Percentiles rank a stretch among this genome's conserved stretches.
These are phyloP conservation scores for Bemisia tabaci DNA, from an alignment of 1,140 invertebrate species.

Conservation along the genomic window DNA sequence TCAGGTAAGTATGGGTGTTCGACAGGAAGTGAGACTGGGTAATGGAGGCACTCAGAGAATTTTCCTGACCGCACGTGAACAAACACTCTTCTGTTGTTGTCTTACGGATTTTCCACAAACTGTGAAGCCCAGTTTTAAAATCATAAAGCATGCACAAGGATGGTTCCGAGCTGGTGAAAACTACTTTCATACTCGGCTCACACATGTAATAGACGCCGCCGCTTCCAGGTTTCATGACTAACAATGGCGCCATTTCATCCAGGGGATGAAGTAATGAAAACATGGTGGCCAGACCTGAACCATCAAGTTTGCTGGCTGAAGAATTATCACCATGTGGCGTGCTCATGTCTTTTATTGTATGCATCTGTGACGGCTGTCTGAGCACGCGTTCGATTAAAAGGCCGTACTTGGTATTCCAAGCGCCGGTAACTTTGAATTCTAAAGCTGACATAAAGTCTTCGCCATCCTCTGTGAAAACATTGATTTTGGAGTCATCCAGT, in stretches of 20 bases:
- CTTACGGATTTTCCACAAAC: constrained; percentile 65
- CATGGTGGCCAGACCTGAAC: constrained; percentile 40
- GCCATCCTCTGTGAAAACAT: constrained; percentile 62
- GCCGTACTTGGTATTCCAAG: constrained; percentile 65
- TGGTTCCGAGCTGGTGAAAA: constrained; percentile 46
- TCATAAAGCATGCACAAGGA: constrained; percentile 62
- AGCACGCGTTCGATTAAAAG: constrained; percentile 47
- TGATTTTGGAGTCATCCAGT: constrained; percentile 58
- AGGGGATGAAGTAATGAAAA: constrained; percentile 78
- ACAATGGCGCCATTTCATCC: constrained; percentile 73
- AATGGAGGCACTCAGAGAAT: neutral
- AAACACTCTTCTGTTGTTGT: constrained; percentile 35
- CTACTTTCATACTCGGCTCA: constrained; percentile 42
- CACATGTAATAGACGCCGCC: constrained; percentile 39
- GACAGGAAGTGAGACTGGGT: neutral
- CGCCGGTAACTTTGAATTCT: constrained; percentile 60
- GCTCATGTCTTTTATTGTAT: neutral
- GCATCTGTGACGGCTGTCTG: neutral
- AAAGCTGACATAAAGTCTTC: constrained; percentile 68
- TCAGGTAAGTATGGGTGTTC: neutral
- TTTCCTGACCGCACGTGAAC: neutral
- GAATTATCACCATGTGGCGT: constrained; percentile 2
- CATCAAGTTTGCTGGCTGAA: constrained; percentile 1
- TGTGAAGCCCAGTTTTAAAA: constrained; percentile 57
- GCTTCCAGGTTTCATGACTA: constrained; percentile 48